Percentiles rank a stretch among this genome's conserved stretches.
Conservation (phyloP, 2,888 invertebrate species). For the Pantelozetes paolii region DNA sequence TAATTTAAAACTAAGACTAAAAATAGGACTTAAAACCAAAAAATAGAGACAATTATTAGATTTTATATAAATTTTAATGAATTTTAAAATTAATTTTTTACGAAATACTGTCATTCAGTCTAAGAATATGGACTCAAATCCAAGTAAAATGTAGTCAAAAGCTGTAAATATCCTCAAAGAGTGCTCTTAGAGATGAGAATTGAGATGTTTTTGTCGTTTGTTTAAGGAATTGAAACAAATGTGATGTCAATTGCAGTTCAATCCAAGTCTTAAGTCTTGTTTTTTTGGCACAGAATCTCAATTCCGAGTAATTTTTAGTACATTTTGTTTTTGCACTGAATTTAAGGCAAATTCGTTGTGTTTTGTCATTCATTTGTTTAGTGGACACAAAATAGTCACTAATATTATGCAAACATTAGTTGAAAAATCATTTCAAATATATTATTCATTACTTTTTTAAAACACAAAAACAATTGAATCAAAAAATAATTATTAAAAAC, state of each 20-base stretch:
- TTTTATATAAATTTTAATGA: not conserved
- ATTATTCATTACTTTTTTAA: not conserved
- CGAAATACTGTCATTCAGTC: not conserved
- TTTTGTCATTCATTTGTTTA: not conserved
- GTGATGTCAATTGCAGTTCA: not conserved
- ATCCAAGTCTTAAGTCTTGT: too few relatives aligned
- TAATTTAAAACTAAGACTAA: slow-evolving; percentile 1
- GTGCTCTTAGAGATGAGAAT: not conserved
- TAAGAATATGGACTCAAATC: not conserved
- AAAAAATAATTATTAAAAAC: not conserved
- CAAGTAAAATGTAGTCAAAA: not conserved
- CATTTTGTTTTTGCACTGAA: not conserved
- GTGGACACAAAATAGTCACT: not conserved
- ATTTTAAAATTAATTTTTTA: not conserved
- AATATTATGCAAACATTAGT: slow-evolving; percentile 24
- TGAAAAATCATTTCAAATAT: not conserved
- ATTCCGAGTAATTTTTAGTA: slow-evolving; percentile 5
- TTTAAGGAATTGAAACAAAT: not conserved
- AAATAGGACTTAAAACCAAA: not conserved
- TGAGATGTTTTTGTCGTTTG: not conserved
- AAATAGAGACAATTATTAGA: not conserved
- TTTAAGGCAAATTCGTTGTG: slow-evolving; percentile 36
- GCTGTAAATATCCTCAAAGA: not conserved
- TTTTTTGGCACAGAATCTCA: slow-evolving; percentile 13
- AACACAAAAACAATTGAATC: not conserved